Base-by-base conservation (phyloP, 2,888 invertebrate genomes). In the Acleris cristana region DNA sequence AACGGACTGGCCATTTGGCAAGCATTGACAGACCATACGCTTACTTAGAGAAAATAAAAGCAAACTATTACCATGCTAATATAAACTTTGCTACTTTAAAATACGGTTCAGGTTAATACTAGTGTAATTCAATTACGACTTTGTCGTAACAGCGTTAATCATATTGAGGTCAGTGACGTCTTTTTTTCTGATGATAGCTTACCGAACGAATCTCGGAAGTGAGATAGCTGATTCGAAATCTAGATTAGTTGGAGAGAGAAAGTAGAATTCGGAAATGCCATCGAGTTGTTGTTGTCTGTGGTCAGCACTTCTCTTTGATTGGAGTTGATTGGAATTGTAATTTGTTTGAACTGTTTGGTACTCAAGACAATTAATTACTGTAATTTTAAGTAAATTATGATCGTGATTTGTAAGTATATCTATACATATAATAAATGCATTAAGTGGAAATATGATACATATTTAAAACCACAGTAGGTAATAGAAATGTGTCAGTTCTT, bases 121-220 rank as follows among this genome's bases (percentile, higher is more conserved):
- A 23, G 40, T 18, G 26, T 40, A 12, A 48, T 63, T 16, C 14
- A 21, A 40, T 57, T 48, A 53, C 53, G n/a, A 58, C 67, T 53
- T 63, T 67, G 48, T 63, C 48, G 23, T 40, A 48, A 44, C 61
- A 57, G 8, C 23, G 30, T 54, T 53, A 53, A 53, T 53, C 34
- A 73, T 85, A 90, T 88, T 88, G 89, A 89, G 92, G 91, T 91
- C 92, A 91, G 82, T 87, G 90, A 89, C 92, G 89, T 87, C 87
- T 86, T 89, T 89, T 89, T 90, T 86, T 76, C 82, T 74, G 79
- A 78, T 78, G 77, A 79, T 78, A 79, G 75, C 71, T 73, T 73
- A 73, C 58, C 53, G 74, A 75, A 82, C 84, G 81, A 84, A 87
- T 83, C 77, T 85, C 81, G 77, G 76, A 84, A 87, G 74, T 69